Base-by-base conservation (phyloP, 2,797 vertebrate species). In the Melopsittacus undulatus region DNA sequence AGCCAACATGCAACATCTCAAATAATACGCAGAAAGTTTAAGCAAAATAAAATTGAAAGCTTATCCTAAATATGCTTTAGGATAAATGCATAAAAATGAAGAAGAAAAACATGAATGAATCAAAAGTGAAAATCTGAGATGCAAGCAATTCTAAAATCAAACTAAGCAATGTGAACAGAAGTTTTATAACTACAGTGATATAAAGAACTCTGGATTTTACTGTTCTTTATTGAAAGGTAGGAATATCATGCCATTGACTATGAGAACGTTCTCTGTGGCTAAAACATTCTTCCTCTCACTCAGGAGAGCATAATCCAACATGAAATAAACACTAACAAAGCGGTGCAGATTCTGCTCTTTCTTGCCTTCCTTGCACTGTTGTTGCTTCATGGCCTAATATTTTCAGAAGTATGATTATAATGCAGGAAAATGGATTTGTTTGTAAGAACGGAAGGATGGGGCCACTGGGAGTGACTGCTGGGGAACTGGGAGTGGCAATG, bases 101-200 rank as follows among this genome's bases (percentile, higher is more conserved):
- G 63, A 70, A 85, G 27, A 77, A 70, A 40, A 87, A 34, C 48
- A 76, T 36, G 17, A 74, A 76, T 36, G 17, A 74, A 87, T 93
- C 23, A 89, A 36, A 48, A 66, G 49, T 67, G 93, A 95, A 95
- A 88, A 81, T 83, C 21, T 94, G 83, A 91, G 66, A 51, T 78
- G 64, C 73, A 95, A 78, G 19, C 68, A 77, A 86, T 57, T 94
- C 52, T 92, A 94, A 96, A 96, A 91, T 73, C 67, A 73, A 93
- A 72, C 62, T 16, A 68, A 40, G 26, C 22, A 34, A 36, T 90
- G 83, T 20, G 40, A 84, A 80, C 27, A 78, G 32, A 92, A 96
- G 48, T 78, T 97, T 93, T 76, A 5, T 87, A 90, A 84, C 83
- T 79, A 34, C 6, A 91, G 30, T 54, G n/a, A 70, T 82, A 56